Evolutionary conservation across 2,888 invertebrate genomes (phyloP).

Genomic region (Galeruca laticollis): DNA sequence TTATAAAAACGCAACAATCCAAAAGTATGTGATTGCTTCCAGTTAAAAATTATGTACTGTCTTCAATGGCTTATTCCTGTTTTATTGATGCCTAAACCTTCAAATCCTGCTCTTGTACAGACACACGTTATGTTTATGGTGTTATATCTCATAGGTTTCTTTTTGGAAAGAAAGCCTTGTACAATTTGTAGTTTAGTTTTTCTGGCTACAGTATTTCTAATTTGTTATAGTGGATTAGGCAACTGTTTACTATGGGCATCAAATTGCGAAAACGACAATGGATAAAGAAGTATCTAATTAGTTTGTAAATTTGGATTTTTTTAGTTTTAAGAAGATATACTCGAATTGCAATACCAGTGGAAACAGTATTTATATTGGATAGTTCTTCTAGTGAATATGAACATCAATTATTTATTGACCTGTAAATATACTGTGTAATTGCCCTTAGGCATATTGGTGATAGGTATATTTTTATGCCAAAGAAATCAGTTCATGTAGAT

Average conservation of each 20-base stretch:
- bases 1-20: conserved; percentile 30
- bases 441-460: conserved; percentile 30
- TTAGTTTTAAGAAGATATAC: conserved; percentile 40
- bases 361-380: conserved; percentile 33
- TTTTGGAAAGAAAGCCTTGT: conserved; percentile 96
- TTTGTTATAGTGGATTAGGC: conserved; percentile 96
- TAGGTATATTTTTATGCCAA: conserved; percentile 44
- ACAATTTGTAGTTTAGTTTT: conserved; percentile 97
- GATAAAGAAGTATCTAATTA: conserved; percentile 53
- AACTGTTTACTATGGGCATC: conserved; percentile 93
- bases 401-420: conserved; percentile 41
- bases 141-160: conserved; percentile 95
- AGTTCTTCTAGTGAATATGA: conserved; percentile 34
- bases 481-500: conserved; percentile 40
- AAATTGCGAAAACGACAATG: conserved; percentile 77
- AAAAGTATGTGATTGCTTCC: conserved; percentile 37
- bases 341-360: conserved; percentile 31
- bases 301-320: conserved; percentile 21
- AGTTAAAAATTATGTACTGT: conserved; percentile 84
- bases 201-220: conserved; percentile 89
- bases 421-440: conserved; percentile 47
- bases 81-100: conserved; percentile 95
- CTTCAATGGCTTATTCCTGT: conserved; percentile 98
- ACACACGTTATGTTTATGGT: conserved; percentile 98
- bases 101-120: conserved; percentile 95